Conservation (phyloP, 2,888 invertebrate species). For the Conistra vaccinii region DNA sequence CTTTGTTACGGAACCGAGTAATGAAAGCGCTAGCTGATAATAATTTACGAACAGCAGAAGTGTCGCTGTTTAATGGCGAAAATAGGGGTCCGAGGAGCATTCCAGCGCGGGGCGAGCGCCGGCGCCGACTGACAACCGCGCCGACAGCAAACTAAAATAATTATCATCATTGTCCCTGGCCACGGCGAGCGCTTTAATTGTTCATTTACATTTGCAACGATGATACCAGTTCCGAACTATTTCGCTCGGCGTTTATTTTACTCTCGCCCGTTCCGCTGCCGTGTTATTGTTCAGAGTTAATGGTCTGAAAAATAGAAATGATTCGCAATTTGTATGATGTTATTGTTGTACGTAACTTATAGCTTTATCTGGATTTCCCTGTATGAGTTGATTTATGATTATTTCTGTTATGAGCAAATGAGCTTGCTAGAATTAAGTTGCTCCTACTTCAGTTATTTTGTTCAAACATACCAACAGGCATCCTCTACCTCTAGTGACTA, state of each 20-base stretch:
- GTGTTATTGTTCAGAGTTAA: slow-evolving; percentile 88
- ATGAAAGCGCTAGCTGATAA: slow-evolving; percentile 90
- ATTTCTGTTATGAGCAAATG: slow-evolving; percentile 35
- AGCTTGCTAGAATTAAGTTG: slow-evolving; percentile 23
- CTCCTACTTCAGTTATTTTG: slow-evolving; percentile 23
- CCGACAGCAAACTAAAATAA: slow-evolving; percentile 90
- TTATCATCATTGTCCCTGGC: slow-evolving; percentile 90
- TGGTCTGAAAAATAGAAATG: slow-evolving; percentile 90
- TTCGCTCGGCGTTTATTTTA: slow-evolving; percentile 87
- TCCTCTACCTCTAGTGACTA: not conserved
- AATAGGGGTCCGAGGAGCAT: slow-evolving; percentile 87
- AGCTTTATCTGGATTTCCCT: slow-evolving; percentile 71
- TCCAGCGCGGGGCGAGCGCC: slow-evolving; percentile 78
- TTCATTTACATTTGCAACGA: slow-evolving; percentile 91
- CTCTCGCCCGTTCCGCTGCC: slow-evolving; percentile 83
- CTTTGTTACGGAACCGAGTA: slow-evolving; percentile 88
- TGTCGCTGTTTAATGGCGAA: slow-evolving; percentile 89
- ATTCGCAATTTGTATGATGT: slow-evolving; percentile 86
- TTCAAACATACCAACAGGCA: slow-evolving; percentile 1
- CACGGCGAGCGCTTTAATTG: slow-evolving; percentile 90
- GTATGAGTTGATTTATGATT: slow-evolving; percentile 55
- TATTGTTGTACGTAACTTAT: slow-evolving; percentile 78
- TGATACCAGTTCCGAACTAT: slow-evolving; percentile 90
- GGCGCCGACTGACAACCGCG: slow-evolving; percentile 85
- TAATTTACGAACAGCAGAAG: slow-evolving; percentile 91